Percentiles rank a stretch among this genome's conserved stretches.
Evolutionary conservation across 2,888 invertebrate species (phyloP).

Genomic region (Gymnoscelis rufifasciata): DNA sequence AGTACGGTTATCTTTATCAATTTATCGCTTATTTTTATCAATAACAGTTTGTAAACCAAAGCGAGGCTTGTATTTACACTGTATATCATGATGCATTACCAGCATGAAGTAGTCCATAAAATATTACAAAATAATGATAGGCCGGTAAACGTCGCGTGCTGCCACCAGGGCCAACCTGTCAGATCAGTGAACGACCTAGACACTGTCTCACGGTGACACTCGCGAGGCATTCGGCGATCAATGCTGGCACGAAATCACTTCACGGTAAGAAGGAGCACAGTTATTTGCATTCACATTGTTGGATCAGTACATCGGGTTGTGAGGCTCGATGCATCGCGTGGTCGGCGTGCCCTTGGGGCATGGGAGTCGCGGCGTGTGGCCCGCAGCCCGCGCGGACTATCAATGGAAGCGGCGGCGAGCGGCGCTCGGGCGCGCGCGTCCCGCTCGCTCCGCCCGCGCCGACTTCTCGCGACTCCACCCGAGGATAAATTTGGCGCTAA

Average conservation of each 20-base stretch:
- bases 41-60: conserved; percentile 39
- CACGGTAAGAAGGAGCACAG: conserved; percentile 33
- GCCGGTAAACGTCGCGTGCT: conserved; percentile 42
- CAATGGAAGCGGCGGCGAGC: conserved; percentile 52
- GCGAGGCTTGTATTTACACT: conserved; percentile 39
- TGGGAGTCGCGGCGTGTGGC: conserved; percentile 58
- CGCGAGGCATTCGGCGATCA: conserved; percentile 41
- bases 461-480: conserved; percentile 62
- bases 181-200: conserved; percentile 73
- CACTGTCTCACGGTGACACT: conserved; percentile 51
- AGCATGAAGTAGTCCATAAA: conserved; percentile 28
- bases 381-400: conserved; percentile 69
- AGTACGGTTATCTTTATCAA: conserved; percentile 54
- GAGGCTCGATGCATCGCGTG: conserved; percentile 51
- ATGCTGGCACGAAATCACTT: conserved; percentile 35
- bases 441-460: conserved; percentile 45
- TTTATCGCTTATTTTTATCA: conserved; percentile 51
- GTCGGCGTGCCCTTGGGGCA: conserved; percentile 35
- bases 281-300: conserved; percentile 49
- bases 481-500: conserved; percentile 78
- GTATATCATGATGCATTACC: conserved; percentile 38
- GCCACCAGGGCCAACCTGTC: conserved; percentile 56
- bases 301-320: conserved; percentile 44
- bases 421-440: conserved; percentile 48
- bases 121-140: conserved; percentile 32